Percentiles rank a stretch among this genome's conserved stretches.
Evolutionary conservation across 1,140 invertebrate species (phyloP).

Genomic region (Drosophila parabipectinata): DNA sequence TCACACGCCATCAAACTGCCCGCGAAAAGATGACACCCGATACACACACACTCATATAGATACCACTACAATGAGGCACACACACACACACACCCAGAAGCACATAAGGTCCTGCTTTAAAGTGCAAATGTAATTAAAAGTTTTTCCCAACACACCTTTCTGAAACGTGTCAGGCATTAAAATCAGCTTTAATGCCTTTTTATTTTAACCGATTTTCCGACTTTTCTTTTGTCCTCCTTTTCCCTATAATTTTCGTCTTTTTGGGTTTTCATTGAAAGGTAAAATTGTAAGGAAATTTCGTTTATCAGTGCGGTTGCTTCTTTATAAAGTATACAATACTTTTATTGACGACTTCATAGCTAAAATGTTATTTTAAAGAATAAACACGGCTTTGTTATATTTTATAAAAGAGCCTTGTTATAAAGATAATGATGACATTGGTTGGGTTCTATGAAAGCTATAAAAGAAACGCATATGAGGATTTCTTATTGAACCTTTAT

Average conservation of each 20-base stretch:
- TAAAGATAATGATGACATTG: too few relatives aligned
- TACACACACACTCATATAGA: constrained; percentile 13
- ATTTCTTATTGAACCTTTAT: too few relatives aligned
- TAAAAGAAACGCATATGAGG: too few relatives aligned
- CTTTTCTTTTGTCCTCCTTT: constrained; percentile 13
- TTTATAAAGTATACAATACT: too few relatives aligned
- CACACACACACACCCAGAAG: background rate
- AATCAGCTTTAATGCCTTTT: constrained; percentile 45
- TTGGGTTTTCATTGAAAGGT: background rate
- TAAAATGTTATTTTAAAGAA: background rate
- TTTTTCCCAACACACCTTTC: constrained; percentile 40
- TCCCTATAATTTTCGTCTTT: background rate
- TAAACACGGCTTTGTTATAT: too few relatives aligned
- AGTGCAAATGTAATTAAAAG: constrained; percentile 79
- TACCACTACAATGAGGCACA: too few relatives aligned
- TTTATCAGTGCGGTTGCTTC: background rate
- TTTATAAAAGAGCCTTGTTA: too few relatives aligned
- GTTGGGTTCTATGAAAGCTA: too few relatives aligned
- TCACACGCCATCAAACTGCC: constrained; percentile 51
- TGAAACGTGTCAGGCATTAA: constrained; percentile 65
- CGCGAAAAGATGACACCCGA: constrained; percentile 39
- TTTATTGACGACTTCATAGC: too few relatives aligned
- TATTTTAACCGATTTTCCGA: constrained; percentile 26
- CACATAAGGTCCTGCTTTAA: constrained; percentile 52
- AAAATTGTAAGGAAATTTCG: constrained; percentile 3